These are phyloP conservation scores for Anabacerthia variegaticeps DNA, from an alignment of 2,797 vertebrate species.

Conservation along the genomic window DNA sequence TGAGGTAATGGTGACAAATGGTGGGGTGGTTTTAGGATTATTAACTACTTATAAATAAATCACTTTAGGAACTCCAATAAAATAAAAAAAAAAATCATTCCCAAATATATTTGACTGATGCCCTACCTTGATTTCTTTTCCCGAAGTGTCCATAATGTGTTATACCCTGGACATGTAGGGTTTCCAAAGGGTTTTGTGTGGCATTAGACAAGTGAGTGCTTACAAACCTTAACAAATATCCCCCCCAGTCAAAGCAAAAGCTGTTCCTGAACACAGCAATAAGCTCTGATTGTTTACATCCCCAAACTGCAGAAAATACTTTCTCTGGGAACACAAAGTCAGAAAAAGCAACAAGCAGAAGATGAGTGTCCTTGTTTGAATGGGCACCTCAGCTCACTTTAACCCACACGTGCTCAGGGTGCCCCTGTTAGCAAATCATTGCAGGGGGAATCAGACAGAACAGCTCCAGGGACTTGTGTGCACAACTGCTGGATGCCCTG, in stretches of 20 bases:
- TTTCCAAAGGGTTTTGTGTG: not conserved
- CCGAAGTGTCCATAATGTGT: not conserved
- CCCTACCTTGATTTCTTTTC: not conserved
- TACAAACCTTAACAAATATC: not conserved
- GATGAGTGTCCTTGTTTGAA: not conserved
- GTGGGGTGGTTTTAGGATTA: not conserved
- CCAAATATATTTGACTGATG: not conserved
- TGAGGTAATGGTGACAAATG: not conserved
- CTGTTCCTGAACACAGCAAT: not conserved
- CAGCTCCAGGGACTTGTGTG: rapidly evolving
- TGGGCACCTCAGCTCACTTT: not conserved
- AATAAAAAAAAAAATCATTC: not conserved
- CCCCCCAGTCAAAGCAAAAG: not conserved
- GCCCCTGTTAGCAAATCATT: not conserved
- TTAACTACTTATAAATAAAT: not conserved
- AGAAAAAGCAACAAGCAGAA: not conserved
- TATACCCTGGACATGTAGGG: not conserved
- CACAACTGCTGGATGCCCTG: rapidly evolving
- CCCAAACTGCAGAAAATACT: not conserved
- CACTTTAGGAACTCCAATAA: not conserved
- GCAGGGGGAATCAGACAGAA: not conserved
- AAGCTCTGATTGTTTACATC: not conserved
- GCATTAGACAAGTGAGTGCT: not conserved
- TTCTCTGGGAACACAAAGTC: not conserved
- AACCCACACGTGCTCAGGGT: not conserved